Percentiles rank a stretch among this genome's conserved stretches.
phyloP scores from a whole-genome alignment of 1,140 invertebrate species.

The Lepidurus apus region DNA sequence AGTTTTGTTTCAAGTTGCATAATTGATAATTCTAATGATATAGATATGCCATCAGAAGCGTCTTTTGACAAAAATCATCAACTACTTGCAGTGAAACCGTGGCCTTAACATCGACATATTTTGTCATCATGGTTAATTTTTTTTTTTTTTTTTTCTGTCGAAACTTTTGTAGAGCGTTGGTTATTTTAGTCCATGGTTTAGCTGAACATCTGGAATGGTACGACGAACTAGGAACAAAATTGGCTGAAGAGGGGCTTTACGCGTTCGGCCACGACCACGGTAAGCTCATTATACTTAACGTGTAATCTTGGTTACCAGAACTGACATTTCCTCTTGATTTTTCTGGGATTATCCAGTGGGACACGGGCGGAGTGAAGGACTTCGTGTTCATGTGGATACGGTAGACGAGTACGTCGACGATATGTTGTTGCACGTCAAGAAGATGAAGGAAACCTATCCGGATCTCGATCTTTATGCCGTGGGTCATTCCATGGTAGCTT shows the following conservation, averaged over 20 bases:
- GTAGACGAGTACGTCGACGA: slow-evolving; percentile 44
- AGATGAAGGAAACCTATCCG: slow-evolving; percentile 41
- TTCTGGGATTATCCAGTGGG: slow-evolving; percentile 43
- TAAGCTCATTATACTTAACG: slow-evolving; percentile 37
- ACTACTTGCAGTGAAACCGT: too few relatives aligned
- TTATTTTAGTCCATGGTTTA: slow-evolving; percentile 47
- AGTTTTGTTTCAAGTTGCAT: too few relatives aligned
- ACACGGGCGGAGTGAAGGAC: slow-evolving; percentile 47
- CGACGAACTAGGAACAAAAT: slow-evolving; percentile 42
- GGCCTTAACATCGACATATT: neutral
- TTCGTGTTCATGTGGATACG: slow-evolving; percentile 42
- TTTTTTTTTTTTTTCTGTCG: neutral
- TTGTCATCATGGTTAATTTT: neutral
- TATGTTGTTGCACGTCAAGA: slow-evolving; percentile 44
- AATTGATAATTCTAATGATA: too few relatives aligned
- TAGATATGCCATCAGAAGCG: too few relatives aligned
- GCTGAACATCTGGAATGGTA: slow-evolving; percentile 47
- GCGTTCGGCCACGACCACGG: slow-evolving; percentile 49
- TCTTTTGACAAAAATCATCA: too few relatives aligned
- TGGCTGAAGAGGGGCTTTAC: slow-evolving; percentile 42
- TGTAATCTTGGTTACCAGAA: neutral
- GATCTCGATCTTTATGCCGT: slow-evolving; percentile 43
- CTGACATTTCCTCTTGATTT: neutral
- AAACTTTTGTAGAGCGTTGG: slow-evolving; percentile 43
- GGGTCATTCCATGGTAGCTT: slow-evolving; percentile 48